Evolutionary conservation across 2,888 invertebrate species (phyloP), one percentile per base, ranked within the genome.

Genomic region (Cerastis leucographa): DNA sequence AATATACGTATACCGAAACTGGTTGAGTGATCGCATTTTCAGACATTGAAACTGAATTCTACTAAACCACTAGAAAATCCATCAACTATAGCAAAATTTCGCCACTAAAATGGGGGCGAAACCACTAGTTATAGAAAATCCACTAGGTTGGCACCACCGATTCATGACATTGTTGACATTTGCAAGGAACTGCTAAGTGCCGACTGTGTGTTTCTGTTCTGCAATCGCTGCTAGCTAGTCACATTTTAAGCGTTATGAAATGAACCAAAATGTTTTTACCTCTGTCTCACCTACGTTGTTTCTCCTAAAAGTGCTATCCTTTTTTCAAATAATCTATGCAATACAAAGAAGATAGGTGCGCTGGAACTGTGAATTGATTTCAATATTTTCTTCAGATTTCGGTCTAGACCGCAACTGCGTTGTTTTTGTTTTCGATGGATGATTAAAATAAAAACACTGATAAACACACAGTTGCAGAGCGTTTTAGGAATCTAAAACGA

Each of bases 291-390:
- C 2, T 49, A 61, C 9, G 1, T 2, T 17, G 0, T 51, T 76
- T 29, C 14, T 19, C 7, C n/a, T 22, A 4, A 7, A 17, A 25
- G 17, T 75, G 35, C 54, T 44, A 17, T 56, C n/a, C 6, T 67
- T 49, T 5, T 61, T 66, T 62, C 9, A 82, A 62, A 76, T 22
- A 42, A 42, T 17, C 1, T 66, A 62, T 56, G 81, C 49, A 59
- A 12, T 14, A 19, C 1, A 22, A 14, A 0, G 1, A 1, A 19
- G 22, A 0, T 22, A 7, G 0, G 25, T 14, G 22, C 17, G 51
- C 29, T 67, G 66, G 46, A 79, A 79, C 67, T 61, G 9, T 0
- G 40, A 67, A 82, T 79, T 82, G 77, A 78, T 82, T 78, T 54
- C 40, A 79, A 22, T 76, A 67, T 42, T 67, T 67, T 82, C 19